Conservation (phyloP, 2,888 invertebrate species). For the Platypus cylindrus region DNA sequence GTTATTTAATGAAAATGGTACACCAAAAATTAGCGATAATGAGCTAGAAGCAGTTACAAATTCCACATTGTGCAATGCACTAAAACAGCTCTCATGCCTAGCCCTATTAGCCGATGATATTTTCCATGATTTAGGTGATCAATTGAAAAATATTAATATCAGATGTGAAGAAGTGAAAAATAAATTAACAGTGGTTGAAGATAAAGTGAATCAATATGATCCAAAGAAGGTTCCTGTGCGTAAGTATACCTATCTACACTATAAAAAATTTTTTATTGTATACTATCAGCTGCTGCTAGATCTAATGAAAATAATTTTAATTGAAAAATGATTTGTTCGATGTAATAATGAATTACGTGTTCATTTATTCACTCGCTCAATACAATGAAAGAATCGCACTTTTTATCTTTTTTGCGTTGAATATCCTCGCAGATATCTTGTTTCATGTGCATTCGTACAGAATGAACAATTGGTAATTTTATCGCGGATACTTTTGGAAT, state of each 20-base stretch:
- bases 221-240: conserved; percentile 88
- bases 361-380: not conserved
- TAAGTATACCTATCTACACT: conserved; percentile 55
- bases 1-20: conserved; percentile 47
- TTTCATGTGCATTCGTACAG: too few relatives aligned
- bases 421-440: too few relatives aligned
- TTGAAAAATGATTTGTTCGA: not conserved
- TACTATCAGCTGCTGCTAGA: not conserved
- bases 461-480: too few relatives aligned
- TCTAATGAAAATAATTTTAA: not conserved
- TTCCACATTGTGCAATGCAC: conserved; percentile 70
- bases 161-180: conserved; percentile 58
- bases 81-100: conserved; percentile 75
- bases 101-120: conserved; percentile 75
- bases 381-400: not conserved
- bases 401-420: too few relatives aligned
- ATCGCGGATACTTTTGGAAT: too few relatives aligned
- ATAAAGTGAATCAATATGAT: conserved; percentile 60
- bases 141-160: conserved; percentile 60
- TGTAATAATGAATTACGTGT: too few relatives aligned
- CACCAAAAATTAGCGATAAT: conserved; percentile 49
- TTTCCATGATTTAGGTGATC: conserved; percentile 66
- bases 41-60: conserved; percentile 81
- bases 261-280: not conserved
- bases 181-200: conserved; percentile 58